Evolutionary conservation across 2,797 vertebrate species (phyloP).

Genomic region (Amniataba percoides): DNA sequence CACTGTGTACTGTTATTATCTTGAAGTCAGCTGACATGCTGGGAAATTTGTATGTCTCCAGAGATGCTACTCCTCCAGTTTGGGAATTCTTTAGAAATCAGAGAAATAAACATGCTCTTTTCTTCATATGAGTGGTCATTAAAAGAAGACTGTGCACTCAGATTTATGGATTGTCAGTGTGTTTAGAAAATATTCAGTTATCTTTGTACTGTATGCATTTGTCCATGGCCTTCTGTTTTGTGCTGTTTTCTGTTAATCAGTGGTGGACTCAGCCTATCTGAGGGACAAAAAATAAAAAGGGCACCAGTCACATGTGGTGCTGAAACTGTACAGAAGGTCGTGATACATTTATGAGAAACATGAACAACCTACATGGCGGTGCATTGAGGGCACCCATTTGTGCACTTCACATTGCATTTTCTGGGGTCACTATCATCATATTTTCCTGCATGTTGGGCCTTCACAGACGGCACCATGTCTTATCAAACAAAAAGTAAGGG

Average conservation of each 20-base stretch:
- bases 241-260: background rate
- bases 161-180: background rate
- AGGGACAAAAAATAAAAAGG: too few relatives aligned
- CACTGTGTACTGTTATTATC: background rate
- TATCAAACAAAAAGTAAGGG: too few relatives aligned
- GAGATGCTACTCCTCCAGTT: slow-evolving; percentile 9
- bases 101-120: background rate
- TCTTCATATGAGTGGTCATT: background rate
- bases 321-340: too few relatives aligned
- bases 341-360: too few relatives aligned
- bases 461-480: too few relatives aligned
- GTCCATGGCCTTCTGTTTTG: background rate
- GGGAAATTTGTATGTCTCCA: slow-evolving; percentile 28
- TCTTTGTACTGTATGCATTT: background rate
- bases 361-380: too few relatives aligned
- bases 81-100: slow-evolving; percentile 8
- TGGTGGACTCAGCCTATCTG: too few relatives aligned
- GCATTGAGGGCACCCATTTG: too few relatives aligned
- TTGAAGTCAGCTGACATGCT: background rate
- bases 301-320: too few relatives aligned
- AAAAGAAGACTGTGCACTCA: background rate
- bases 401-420: too few relatives aligned
- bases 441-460: too few relatives aligned
- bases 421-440: too few relatives aligned
- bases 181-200: background rate